Conservation (phyloP, 2,797 vertebrate species). For the Phataginus tricuspis region DNA sequence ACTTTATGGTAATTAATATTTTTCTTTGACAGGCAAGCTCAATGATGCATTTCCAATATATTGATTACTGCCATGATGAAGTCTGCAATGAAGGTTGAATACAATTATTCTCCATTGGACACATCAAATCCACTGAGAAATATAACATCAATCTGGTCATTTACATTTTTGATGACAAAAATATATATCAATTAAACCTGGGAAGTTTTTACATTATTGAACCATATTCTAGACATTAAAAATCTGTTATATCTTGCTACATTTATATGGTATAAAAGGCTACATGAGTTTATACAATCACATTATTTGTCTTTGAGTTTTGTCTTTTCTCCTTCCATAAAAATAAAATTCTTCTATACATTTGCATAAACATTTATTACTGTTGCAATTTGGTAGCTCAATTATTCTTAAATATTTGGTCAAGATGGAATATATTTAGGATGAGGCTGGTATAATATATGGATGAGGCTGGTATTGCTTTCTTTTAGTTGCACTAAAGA, state of each 20-base stretch:
- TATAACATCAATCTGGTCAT: neutral
- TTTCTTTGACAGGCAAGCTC: conserved; percentile 43
- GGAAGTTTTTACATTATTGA: neutral
- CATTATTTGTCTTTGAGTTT: neutral
- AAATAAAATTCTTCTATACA: neutral
- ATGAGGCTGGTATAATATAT: neutral
- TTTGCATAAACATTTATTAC: neutral
- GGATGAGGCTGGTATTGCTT: neutral
- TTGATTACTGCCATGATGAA: conserved; percentile 70
- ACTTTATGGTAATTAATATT: conserved; percentile 58
- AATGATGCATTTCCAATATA: conserved; percentile 60
- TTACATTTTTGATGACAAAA: neutral
- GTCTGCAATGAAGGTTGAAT: conserved; percentile 15
- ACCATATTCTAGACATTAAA: neutral
- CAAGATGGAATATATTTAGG: neutral
- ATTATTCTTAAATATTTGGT: neutral
- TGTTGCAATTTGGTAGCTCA: neutral
- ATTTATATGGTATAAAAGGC: neutral
- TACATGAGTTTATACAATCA: neutral
- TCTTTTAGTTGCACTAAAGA: neutral
- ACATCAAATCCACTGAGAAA: conserved; percentile 54
- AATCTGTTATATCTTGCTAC: neutral
- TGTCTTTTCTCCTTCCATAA: neutral
- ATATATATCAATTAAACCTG: neutral
- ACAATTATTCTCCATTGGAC: neutral